These are phyloP conservation scores for Micrasema longulum DNA, from an alignment of 1,140 invertebrate species.

Conservation along the genomic window DNA sequence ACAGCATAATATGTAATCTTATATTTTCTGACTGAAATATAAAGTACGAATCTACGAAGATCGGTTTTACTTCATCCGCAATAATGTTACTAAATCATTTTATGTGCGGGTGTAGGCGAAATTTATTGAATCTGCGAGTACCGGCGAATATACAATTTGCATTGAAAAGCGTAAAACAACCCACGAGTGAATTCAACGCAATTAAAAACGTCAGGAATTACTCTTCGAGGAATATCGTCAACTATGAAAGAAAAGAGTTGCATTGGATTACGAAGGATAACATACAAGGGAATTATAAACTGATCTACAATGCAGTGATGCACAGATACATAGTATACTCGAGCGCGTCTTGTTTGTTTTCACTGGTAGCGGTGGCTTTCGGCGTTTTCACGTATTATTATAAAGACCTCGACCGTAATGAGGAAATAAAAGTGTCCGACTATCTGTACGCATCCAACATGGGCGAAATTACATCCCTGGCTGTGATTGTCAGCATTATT, in stretches of 20 bases:
- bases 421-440: not conserved
- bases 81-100: conserved; percentile 4
- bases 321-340: not conserved
- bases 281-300: conserved; percentile 11
- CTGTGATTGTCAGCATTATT: not conserved
- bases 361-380: not conserved
- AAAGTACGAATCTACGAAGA: too few species aligned
- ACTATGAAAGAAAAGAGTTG: not conserved
- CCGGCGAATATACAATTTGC: not conserved
- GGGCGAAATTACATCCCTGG: not conserved
- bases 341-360: not conserved
- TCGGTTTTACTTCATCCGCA: too few species aligned
- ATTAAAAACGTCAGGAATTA: not conserved
- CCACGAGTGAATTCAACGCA: not conserved
- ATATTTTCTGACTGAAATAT: too few species aligned
- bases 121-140: not conserved
- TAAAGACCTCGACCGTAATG: not conserved
- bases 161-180: not conserved
- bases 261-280: conserved; percentile 19
- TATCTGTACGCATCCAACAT: not conserved
- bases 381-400: not conserved
- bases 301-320: conserved; percentile 44
- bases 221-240: conserved; percentile 7
- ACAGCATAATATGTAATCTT: too few species aligned
- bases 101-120: not conserved